phyloP scores from a whole-genome alignment of 2,113 vertebrate genomes.

The Python bivittatus region DNA sequence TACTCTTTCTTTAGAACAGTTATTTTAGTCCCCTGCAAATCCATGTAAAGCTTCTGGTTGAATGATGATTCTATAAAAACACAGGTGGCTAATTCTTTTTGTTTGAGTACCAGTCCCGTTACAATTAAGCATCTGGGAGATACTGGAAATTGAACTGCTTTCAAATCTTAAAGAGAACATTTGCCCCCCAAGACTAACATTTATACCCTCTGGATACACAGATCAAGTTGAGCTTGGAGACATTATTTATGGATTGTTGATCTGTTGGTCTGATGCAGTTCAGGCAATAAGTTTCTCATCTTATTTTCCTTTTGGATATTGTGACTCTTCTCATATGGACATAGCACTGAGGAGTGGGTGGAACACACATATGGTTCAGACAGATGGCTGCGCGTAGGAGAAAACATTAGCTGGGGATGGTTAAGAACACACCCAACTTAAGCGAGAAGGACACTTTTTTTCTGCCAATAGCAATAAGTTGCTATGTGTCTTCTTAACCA shows the following conservation, averaged over 20 bases:
- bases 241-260: constrained; percentile 27
- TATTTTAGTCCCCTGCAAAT: neutral
- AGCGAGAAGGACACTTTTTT: neutral
- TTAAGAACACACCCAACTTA: constrained; percentile 1
- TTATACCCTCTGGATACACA: neutral
- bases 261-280: constrained; percentile 28
- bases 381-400: constrained; percentile 48
- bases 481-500: neutral
- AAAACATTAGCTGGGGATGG: constrained; percentile 16
- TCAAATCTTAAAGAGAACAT: neutral
- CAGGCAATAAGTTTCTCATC: constrained; percentile 34
- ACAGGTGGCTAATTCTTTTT: neutral
- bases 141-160: neutral
- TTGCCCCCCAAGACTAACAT: constrained; percentile 12
- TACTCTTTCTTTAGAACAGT: neutral
- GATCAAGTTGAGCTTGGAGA: constrained; percentile 33
- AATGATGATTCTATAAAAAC: neutral
- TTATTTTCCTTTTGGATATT: constrained; percentile 28
- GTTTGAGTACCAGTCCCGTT: neutral
- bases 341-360: constrained; percentile 40
- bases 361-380: constrained; percentile 41
- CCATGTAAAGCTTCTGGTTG: neutral
- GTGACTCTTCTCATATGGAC: constrained; percentile 35
- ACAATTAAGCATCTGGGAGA: neutral
- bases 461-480: neutral